Conservation (phyloP, 2,797 vertebrate genomes). For the Gadopsis marmoratus region DNA sequence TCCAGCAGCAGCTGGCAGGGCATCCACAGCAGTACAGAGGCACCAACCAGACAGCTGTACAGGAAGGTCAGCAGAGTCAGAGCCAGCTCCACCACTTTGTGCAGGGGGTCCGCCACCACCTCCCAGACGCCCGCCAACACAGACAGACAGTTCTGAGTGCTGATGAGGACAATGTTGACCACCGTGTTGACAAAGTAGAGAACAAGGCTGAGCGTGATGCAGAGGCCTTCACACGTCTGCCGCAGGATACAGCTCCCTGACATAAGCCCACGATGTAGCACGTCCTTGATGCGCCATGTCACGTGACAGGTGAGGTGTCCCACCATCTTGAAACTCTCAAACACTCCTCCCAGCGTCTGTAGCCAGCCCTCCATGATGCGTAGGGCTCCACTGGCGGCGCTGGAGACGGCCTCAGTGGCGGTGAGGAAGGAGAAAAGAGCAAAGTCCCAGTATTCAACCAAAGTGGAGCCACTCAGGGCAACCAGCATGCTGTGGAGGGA, state of each 20-base stretch:
- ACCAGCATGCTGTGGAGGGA: conserved; percentile 81
- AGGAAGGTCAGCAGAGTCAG: conserved; percentile 84
- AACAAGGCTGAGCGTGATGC: conserved; percentile 87
- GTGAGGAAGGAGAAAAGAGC: conserved; percentile 75
- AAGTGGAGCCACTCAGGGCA: conserved; percentile 66
- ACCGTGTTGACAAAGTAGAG: conserved; percentile 91
- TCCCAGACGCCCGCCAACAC: conserved; percentile 84
- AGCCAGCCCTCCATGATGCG: conserved; percentile 73
- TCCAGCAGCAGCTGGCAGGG: conserved; percentile 89
- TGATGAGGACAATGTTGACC: conserved; percentile 89
- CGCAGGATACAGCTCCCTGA: conserved; percentile 57
- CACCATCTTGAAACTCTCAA: conserved; percentile 88
- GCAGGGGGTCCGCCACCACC: conserved; percentile 76
- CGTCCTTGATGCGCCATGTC: conserved; percentile 84
- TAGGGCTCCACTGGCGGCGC: conserved; percentile 66
- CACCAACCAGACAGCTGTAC: conserved; percentile 88
- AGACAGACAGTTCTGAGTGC: conserved; percentile 87
- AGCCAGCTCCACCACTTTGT: conserved; percentile 82
- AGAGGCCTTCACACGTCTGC: conserved; percentile 82
- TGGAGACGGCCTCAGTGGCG: conserved; percentile 70
- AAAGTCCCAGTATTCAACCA: conserved; percentile 85
- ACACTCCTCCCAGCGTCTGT: conserved; percentile 78
- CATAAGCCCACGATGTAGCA: conserved; percentile 85
- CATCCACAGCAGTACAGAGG: conserved; percentile 89
- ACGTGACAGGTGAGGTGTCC: conserved; percentile 87